Evolutionary conservation across 2,888 invertebrate genomes (phyloP).

Genomic region (Griposia aprilina): DNA sequence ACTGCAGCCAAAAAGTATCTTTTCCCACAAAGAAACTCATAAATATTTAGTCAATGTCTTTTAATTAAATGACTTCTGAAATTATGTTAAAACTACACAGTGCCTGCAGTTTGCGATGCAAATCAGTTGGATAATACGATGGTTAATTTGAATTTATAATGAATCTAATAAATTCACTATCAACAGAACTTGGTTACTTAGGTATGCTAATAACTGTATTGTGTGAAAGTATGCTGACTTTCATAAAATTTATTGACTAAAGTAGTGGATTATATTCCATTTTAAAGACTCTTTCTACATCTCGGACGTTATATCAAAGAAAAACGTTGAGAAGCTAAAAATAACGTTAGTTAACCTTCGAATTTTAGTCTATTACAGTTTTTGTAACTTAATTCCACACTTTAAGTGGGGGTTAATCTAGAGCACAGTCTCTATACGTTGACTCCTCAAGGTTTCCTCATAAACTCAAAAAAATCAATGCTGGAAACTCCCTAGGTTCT

Average conservation of each 20-base stretch:
- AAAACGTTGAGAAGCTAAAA: not conserved
- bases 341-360: not conserved
- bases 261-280: not conserved
- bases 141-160: conserved; percentile 57
- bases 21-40: too few species aligned
- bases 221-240: not conserved
- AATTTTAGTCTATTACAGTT: not conserved
- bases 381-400: not conserved
- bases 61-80: not conserved
- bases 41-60: too few species aligned
- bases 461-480: not conserved
- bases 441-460: not conserved
- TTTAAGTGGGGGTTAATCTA: not conserved
- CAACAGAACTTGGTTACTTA: conserved; percentile 29
- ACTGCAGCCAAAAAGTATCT: too few species aligned
- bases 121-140: conserved; percentile 43
- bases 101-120: conserved; percentile 42
- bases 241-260: not conserved
- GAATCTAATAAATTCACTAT: conserved; percentile 40
- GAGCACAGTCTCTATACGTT: too few species aligned
- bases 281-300: not conserved
- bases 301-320: not conserved
- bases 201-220: conserved; percentile 30
- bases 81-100: not conserved
- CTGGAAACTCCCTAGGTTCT: not conserved